phyloP scores from a whole-genome alignment of 1,140 invertebrate genomes.

The Drosophila navojoa region DNA sequence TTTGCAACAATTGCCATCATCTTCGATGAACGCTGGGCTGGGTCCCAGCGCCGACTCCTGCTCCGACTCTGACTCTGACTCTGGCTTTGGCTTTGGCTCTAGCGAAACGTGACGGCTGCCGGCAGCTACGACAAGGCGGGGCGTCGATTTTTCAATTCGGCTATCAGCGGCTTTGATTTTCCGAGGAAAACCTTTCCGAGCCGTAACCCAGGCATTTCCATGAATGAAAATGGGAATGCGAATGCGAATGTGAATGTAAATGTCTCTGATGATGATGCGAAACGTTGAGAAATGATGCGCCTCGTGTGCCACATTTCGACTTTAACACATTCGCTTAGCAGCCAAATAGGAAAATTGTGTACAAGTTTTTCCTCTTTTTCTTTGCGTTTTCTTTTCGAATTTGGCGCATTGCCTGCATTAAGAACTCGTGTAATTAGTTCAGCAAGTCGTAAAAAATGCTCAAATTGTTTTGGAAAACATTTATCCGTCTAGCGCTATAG shows the following conservation, averaged over 20 bases:
- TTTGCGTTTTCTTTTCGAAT: conserved; percentile 25
- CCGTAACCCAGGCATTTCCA: conserved; percentile 9
- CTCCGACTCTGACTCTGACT: not conserved
- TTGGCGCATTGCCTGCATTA: conserved; percentile 18
- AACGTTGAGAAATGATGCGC: conserved; percentile 27
- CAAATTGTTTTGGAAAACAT: conserved; percentile 51
- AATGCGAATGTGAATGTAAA: not conserved
- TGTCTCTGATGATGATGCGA: conserved; percentile 29
- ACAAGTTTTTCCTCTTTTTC: not conserved
- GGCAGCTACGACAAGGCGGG: conserved; percentile 34
- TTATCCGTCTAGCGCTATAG: conserved; percentile 44
- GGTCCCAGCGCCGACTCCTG: not conserved
- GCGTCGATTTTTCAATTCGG: conserved; percentile 64
- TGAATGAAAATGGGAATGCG: conserved; percentile 32
- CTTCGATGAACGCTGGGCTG: conserved; percentile 29
- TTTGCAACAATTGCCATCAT: conserved; percentile 81
- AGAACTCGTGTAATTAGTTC: conserved; percentile 64
- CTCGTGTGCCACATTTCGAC: conserved; percentile 24
- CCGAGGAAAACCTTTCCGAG: conserved; percentile 26
- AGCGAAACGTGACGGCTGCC: conserved; percentile 71
- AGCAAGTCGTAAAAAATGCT: conserved; percentile 62
- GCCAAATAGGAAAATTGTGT: conserved; percentile 20
- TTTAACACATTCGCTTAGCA: conserved; percentile 24
- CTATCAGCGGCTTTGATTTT: conserved; percentile 65
- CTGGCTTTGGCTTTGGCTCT: not conserved